phyloP scores from a whole-genome alignment of 53 echinoderm and acorn worm genomes.

The Astropecten irregularis region DNA sequence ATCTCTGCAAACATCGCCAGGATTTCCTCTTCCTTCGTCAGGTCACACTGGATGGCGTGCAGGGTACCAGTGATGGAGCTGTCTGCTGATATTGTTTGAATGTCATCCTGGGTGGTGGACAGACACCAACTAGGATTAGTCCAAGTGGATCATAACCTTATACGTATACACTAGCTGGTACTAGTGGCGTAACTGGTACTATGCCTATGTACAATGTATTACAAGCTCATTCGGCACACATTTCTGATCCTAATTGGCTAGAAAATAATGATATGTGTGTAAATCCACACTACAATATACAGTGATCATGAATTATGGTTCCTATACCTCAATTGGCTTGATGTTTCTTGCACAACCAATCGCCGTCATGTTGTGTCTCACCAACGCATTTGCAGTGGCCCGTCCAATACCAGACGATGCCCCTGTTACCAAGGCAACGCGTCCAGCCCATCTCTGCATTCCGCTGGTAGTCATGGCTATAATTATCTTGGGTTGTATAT shows the following conservation, averaged over 20 bases:
- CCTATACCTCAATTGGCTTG: constrained; percentile 29
- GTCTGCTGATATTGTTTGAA: constrained; percentile 12
- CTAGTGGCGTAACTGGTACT: too few relatives aligned
- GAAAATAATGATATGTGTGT: too few relatives aligned
- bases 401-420: constrained; percentile 74
- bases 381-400: constrained; percentile 52
- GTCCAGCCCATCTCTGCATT: constrained; percentile 79
- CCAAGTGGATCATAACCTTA: too few relatives aligned
- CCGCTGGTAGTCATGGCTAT: too few relatives aligned
- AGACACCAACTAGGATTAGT: too few relatives aligned
- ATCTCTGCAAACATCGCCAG: constrained; percentile 70
- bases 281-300: too few relatives aligned
- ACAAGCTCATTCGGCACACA: too few relatives aligned
- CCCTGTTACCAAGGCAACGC: constrained; percentile 79
- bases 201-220: too few relatives aligned
- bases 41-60: constrained; percentile 68
- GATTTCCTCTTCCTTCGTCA: constrained; percentile 63
- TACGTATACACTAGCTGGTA: too few relatives aligned
- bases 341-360: constrained; percentile 60
- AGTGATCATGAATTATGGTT: too few relatives aligned
- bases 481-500: too few relatives aligned
- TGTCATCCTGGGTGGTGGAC: constrained; percentile 26
- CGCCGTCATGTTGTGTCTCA: constrained; percentile 65
- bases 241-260: too few relatives aligned
- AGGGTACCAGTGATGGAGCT: constrained; percentile 43